Evolutionary conservation across 2,888 invertebrate species (phyloP).

Genomic region (Lasioglossum villosulum): DNA sequence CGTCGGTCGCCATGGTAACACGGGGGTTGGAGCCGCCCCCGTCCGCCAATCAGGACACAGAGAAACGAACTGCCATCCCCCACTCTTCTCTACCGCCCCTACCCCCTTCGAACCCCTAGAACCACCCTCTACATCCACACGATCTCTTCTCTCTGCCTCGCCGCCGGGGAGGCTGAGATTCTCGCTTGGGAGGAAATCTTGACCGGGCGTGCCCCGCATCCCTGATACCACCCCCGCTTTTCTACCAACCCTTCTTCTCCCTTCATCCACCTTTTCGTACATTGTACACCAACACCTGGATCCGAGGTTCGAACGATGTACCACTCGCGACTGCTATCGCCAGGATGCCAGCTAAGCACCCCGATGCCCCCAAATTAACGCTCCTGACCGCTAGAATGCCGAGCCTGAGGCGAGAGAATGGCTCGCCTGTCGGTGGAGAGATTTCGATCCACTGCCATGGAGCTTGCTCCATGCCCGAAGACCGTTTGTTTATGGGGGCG

Average conservation of each 20-base stretch:
- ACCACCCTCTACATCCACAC: conserved; percentile 42
- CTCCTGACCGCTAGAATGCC: conserved; percentile 47
- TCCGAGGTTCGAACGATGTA: conserved; percentile 10
- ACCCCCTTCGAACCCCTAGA: conserved; percentile 46
- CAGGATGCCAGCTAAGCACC: conserved; percentile 44
- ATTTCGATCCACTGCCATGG: conserved; percentile 35
- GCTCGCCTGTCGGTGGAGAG: conserved; percentile 34
- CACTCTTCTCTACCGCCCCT: conserved; percentile 60
- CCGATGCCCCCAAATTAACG: conserved; percentile 72
- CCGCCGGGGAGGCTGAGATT: conserved; percentile 83
- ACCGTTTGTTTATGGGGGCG: not conserved
- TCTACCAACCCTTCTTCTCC: conserved; percentile 15
- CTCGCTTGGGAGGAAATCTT: conserved; percentile 84
- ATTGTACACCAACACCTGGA: conserved; percentile 14
- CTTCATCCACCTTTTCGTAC: not conserved
- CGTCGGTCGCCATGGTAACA: conserved; percentile 87
- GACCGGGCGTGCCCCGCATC: conserved; percentile 85
- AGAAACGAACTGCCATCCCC: conserved; percentile 73
- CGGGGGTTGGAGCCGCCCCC: conserved; percentile 83
- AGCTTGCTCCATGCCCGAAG: not conserved
- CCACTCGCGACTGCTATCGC: conserved; percentile 28
- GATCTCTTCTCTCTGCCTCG: conserved; percentile 55
- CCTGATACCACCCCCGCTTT: conserved; percentile 78
- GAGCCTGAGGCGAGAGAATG: conserved; percentile 29
- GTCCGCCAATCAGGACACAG: conserved; percentile 87